Evolutionary conservation across 2,113 vertebrate genomes (phyloP), one percentile per base, ranked within the genome.

Genomic region (Chaetodon trifascialis): DNA sequence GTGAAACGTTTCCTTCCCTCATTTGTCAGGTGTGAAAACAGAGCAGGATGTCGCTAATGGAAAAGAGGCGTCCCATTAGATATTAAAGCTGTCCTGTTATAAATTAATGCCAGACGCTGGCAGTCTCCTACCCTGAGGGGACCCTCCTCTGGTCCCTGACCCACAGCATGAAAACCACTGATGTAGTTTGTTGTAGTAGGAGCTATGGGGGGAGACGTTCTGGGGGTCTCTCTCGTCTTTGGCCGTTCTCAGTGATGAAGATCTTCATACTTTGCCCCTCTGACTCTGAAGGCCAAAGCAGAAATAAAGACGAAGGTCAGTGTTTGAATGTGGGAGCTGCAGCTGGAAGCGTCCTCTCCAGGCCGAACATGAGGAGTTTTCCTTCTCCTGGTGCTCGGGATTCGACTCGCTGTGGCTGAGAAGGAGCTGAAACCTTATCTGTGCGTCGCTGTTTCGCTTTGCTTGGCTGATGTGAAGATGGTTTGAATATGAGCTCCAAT

Each of bases 21-120:
- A n/a, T n/a, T n/a, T n/a, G 66, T 82, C 69, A 76, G 81, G 72
- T 78, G 69, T 89, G 75, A 73, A 89, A 73, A n/a, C 2, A 8
- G 25, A 76, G 60, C 83, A 21, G 74, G 49, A 69, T 11, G 67
- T 11, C 7, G 62, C 76, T 87, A 67, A 84, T 84, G 84, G 71
- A 85, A 56, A 52, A 9, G 59, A 86, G 80, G 78, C 64, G 84
- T 79, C 77, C 63, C 74, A 5, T 60, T n/a, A 64, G 64, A 76
- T 44, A 59, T 49, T 7, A 38, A n/a, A n/a, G n/a, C n/a, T n/a
- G n/a, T n/a, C n/a, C n/a, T n/a, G n/a, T n/a, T n/a, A n/a, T n/a
- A n/a, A n/a, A n/a, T n/a, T 73, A 62, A 85, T 59, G 38, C 47
- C 3, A 0, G 19, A 6, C 44, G 19, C 44, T 36, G 73, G 64